phyloP scores from a whole-genome alignment of 2,888 invertebrate genomes.

The Nemapogon koenigi region DNA sequence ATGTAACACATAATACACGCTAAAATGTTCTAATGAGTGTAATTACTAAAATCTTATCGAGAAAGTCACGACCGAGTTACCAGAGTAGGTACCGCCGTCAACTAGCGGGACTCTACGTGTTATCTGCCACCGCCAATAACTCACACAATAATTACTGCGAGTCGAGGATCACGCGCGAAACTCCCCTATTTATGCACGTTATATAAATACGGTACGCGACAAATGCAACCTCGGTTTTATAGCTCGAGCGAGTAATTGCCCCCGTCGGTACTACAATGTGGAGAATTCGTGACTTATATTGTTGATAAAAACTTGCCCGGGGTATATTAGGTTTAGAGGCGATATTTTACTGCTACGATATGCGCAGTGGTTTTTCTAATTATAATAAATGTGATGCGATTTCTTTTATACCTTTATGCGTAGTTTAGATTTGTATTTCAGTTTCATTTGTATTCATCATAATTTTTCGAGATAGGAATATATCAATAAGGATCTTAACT shows the following conservation, averaged over 20 bases:
- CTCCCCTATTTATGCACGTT: conserved; percentile 49
- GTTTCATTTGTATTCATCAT: too few species aligned
- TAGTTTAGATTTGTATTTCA: too few species aligned
- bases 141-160: conserved; percentile 62
- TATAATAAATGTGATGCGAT: too few species aligned
- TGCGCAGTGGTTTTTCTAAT: too few species aligned
- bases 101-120: conserved; percentile 38
- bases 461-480: too few species aligned
- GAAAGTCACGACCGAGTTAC: conserved; percentile 59
- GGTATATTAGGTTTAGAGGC: conserved; percentile 1
- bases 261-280: conserved; percentile 24
- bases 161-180: conserved; percentile 38
- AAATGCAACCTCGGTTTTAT: conserved; percentile 36
- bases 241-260: conserved; percentile 30
- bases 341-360: neutral
- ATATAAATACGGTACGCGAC: conserved; percentile 41
- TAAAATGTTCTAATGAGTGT: conserved; percentile 40
- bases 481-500: too few species aligned
- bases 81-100: conserved; percentile 27
- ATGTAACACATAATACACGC: conserved; percentile 25
- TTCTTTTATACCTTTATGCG: too few species aligned
- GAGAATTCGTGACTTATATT: conserved; percentile 20
- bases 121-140: conserved; percentile 60
- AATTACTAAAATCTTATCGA: conserved; percentile 55
- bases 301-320: conserved; percentile 8